Conservation (phyloP, 2,113 vertebrate species). For the Puffinus mauretanicus region DNA sequence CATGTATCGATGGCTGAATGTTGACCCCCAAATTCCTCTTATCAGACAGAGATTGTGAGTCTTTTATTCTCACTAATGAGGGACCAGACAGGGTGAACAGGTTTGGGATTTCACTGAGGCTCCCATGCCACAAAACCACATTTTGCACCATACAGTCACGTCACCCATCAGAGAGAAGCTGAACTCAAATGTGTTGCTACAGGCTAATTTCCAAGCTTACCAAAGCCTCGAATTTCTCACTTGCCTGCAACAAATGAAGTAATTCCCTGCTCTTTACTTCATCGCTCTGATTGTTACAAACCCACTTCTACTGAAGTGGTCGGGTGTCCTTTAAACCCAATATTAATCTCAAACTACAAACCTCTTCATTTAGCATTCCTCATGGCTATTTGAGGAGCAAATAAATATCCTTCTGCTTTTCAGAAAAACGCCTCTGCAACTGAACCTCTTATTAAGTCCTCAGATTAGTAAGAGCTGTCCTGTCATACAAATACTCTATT, state of each 20-base stretch:
- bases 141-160: neutral
- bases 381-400: neutral
- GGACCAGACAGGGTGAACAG: neutral
- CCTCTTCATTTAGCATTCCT: neutral
- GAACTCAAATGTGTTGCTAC: neutral
- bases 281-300: neutral
- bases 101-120: neutral
- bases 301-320: neutral
- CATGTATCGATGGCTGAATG: neutral
- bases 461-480: neutral
- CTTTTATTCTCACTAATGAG: neutral
- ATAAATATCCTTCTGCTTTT: constrained; percentile 23
- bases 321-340: neutral
- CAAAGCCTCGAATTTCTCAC: neutral
- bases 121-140: neutral
- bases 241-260: neutral
- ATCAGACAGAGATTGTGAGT: neutral
- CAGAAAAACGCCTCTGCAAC: constrained; percentile 18
- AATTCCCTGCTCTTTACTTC: neutral
- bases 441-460: constrained; percentile 27
- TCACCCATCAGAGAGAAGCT: neutral
- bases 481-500: constrained; percentile 14
- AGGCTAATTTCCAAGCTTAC: neutral
- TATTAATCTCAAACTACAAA: neutral
- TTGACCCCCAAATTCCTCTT: neutral